Percentiles rank a stretch among this genome's conserved stretches.
Conservation (phyloP, 2,113 vertebrate genomes). For the Oryzias woworae region DNA sequence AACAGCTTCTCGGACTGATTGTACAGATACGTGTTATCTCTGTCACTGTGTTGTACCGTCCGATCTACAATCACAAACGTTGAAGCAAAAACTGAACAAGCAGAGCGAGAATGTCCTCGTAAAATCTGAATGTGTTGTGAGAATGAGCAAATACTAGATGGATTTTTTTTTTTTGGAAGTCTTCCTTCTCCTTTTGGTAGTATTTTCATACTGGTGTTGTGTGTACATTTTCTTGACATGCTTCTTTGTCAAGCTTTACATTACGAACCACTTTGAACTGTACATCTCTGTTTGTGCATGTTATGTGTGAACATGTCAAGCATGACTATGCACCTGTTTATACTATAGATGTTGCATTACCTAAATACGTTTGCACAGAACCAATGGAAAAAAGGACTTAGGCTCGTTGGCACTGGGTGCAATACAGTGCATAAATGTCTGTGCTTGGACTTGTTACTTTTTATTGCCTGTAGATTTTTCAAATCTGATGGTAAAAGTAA, state of each 20-base stretch:
- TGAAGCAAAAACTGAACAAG: constrained; percentile 52
- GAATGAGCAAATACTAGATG: constrained; percentile 40
- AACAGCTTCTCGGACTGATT: constrained; percentile 57
- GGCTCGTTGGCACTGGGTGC: constrained; percentile 45
- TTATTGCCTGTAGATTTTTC: constrained; percentile 56
- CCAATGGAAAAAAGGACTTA: constrained; percentile 34
- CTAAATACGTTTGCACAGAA: constrained; percentile 58
- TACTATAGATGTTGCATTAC: constrained; percentile 58
- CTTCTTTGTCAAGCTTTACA: constrained; percentile 43
- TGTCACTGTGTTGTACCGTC: constrained; percentile 74
- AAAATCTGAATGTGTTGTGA: constrained; percentile 57
- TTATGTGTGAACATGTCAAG: constrained; percentile 70
- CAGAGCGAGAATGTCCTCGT: constrained; percentile 48
- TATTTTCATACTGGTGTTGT: constrained; percentile 53
- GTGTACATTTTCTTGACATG: constrained; percentile 62
- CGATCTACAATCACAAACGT: constrained; percentile 43
- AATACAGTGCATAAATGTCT: constrained; percentile 47
- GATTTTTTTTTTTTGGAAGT: constrained; percentile 57
- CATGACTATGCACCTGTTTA: constrained; percentile 75
- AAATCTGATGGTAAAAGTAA: constrained; percentile 49
- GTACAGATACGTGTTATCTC: constrained; percentile 57
- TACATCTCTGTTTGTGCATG: constrained; percentile 78
- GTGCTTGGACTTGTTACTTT: constrained; percentile 61
- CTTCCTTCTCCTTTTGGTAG: constrained; percentile 63
- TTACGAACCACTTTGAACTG: constrained; percentile 40